Evolutionary conservation across 2,888 invertebrate genomes (phyloP), one percentile per base, ranked within the genome.

Genomic region (Anticlea derivata): DNA sequence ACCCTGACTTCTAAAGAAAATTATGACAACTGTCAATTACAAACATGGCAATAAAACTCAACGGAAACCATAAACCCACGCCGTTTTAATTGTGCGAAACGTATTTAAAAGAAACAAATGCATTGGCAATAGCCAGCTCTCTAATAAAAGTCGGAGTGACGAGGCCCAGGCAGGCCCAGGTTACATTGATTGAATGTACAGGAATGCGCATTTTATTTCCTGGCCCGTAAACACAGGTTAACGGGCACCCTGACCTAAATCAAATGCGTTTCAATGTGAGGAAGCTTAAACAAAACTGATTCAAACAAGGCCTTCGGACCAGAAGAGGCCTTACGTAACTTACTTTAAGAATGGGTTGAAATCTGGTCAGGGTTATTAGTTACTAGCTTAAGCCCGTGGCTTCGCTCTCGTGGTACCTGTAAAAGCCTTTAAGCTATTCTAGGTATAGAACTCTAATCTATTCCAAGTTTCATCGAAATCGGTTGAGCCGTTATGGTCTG

Each of bases 171-270:
- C 30, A 4, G 26, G 20, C 26, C 10, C 35, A n/a, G 13, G 41
- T 5, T 38, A 13, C 33, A 7, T 38, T 38, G 51, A 52, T 52
- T 52, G 51, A 46, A 46, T 41, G 31, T 29, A 40, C 17, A 41
- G 10, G 37, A 49, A 41, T 31, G 41, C 7, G 23, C 8, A 12
- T 47, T 45, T 51, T 40, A 51, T 43, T 38, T 39, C 44, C 33
- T 11, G 31, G 11, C 2, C 8, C 47, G 31, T 52, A 43, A 52
- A 52, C 47, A 33, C 33, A 38, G 26, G 22, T 51, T 51, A 41
- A 47, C 43, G 27, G 7, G 31, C 37, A 47, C 43, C 37, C 22
- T 52, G 52, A 52, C 52, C 52, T 23, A 20, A 35, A 22, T 41
- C 31, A 26, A 35, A 34, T 27, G 11, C 7, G 33, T 22, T 37